phyloP scores from a whole-genome alignment of 2,113 vertebrate species.

The Colaptes auratus region DNA sequence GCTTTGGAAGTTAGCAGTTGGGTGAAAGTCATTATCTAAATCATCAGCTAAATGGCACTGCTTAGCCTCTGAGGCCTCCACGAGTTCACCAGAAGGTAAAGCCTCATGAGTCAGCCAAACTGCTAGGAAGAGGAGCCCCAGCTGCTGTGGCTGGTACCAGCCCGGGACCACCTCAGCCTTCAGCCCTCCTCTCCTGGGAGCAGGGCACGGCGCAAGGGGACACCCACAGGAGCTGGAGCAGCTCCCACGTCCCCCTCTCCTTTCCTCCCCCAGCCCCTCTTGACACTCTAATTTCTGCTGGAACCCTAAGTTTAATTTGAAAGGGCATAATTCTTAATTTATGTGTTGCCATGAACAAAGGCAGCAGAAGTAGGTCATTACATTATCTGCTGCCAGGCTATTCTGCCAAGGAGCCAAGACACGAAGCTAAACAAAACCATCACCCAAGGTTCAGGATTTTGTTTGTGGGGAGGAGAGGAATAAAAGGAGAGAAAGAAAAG shows the following conservation, averaged over 20 bases:
- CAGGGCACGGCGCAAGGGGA: background rate
- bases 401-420: conserved; percentile 51
- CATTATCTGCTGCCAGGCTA: conserved; percentile 52
- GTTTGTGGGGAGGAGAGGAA: background rate
- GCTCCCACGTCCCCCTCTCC: background rate
- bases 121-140: background rate
- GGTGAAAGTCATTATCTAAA: background rate
- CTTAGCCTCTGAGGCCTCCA: background rate
- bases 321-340: conserved; percentile 67
- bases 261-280: background rate
- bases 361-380: conserved; percentile 61
- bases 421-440: conserved; percentile 66
- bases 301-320: conserved; percentile 34
- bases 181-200: background rate
- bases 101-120: background rate
- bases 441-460: conserved; percentile 45
- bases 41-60: background rate
- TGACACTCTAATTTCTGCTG: background rate
- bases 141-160: background rate
- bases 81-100: background rate
- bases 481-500: background rate
- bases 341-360: conserved; percentile 63
- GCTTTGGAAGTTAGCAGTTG: background rate
- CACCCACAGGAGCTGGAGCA: background rate
- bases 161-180: rapidly evolving